These are phyloP conservation scores for Morinoia aosen DNA, from an alignment of 2,888 invertebrate species.

Conservation along the genomic window DNA sequence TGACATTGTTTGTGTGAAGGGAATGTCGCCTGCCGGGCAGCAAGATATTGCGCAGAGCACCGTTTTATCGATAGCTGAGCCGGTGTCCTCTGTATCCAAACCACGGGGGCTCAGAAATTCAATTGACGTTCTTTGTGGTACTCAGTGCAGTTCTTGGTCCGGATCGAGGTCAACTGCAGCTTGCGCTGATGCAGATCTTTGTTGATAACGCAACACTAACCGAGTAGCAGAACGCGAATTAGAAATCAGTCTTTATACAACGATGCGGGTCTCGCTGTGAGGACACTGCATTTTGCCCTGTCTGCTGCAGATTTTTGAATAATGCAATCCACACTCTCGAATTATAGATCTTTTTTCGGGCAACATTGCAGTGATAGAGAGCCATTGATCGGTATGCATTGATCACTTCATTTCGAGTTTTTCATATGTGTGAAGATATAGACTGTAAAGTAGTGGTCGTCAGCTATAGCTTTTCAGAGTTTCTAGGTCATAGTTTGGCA, in stretches of 20 bases:
- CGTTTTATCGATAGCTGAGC: conserved; percentile 1
- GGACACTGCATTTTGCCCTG: neutral
- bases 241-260: neutral
- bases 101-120: neutral
- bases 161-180: neutral
- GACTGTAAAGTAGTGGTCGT: no score
- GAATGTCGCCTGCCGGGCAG: neutral
- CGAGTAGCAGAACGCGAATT: neutral
- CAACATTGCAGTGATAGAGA: neutral
- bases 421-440: neutral
- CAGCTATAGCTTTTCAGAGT: neutral
- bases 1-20: neutral
- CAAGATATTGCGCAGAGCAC: neutral
- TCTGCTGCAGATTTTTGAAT: neutral
- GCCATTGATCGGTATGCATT: neutral
- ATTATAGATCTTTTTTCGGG: neutral
- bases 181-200: neutral
- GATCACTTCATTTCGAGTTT: neutral
- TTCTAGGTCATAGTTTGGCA: neutral
- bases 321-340: neutral
- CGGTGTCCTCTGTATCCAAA: neutral
- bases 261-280: neutral
- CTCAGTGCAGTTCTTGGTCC: neutral
- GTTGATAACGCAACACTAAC: neutral
- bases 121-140: neutral